These are phyloP conservation scores for Eubasilissa regina DNA, from an alignment of 1,140 invertebrate genomes.

Conservation along the genomic window DNA sequence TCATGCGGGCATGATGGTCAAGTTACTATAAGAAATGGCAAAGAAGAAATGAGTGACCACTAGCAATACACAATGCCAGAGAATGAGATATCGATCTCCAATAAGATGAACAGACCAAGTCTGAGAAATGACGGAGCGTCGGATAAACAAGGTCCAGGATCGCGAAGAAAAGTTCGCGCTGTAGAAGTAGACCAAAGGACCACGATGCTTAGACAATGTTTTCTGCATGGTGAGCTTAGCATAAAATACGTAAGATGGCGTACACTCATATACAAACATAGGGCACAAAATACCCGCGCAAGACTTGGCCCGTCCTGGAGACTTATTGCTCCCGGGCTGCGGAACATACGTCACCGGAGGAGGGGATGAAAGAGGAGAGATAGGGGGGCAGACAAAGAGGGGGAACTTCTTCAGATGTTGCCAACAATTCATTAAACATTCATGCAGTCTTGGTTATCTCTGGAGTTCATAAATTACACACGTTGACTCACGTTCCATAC, in stretches of 20 bases:
- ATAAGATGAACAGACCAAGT: too few relatives aligned
- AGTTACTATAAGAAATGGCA: too few relatives aligned
- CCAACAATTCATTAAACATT: constrained; percentile 42
- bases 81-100: too few relatives aligned
- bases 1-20: too few relatives aligned
- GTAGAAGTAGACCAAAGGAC: neutral
- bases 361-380: constrained; percentile 15
- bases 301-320: constrained; percentile 56
- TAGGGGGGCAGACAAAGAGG: constrained; percentile 14
- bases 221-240: too few relatives aligned
- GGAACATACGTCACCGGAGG: constrained; percentile 57
- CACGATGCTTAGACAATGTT: neutral
- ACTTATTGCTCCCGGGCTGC: constrained; percentile 59
- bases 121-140: too few relatives aligned
- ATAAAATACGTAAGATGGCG: too few relatives aligned
- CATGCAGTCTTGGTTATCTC: constrained; percentile 34
- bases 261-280: neutral
- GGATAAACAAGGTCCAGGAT: too few relatives aligned
- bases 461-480: neutral
- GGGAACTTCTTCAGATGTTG: constrained; percentile 30
- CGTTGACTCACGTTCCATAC: neutral
- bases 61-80: too few relatives aligned
- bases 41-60: too few relatives aligned
- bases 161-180: too few relatives aligned
- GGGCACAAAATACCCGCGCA: constrained; percentile 47